A percentile compares a stretch with the other conserved stretches of the same genome.
Evolutionary conservation across 1,140 invertebrate genomes (phyloP).

Genomic region (Helicoverpa zea): DNA sequence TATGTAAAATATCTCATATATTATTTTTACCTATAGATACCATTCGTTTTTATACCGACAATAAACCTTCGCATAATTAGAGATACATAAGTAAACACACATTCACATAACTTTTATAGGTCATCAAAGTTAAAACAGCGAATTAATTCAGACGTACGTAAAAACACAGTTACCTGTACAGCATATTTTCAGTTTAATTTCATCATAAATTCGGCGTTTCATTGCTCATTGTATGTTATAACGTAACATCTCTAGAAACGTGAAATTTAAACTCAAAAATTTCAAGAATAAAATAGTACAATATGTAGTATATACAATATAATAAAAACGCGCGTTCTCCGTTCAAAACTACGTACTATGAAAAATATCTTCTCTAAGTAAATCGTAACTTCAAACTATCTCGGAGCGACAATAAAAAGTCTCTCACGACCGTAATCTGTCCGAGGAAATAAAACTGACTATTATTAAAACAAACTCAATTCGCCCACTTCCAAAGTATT

Average conservation of each 20-base stretch:
- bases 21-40: no score
- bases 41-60: no score
- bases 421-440: no score
- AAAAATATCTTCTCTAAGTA: no score
- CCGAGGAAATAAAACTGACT: neutral
- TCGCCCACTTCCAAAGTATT: neutral
- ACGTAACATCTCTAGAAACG: neutral
- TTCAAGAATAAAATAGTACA: no score
- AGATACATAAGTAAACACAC: slow-evolving; percentile 3
- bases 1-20: no score
- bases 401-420: no score
- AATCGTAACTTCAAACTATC: no score
- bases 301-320: no score
- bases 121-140: slow-evolving; percentile 15
- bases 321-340: no score
- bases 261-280: no score
- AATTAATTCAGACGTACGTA: slow-evolving; percentile 11
- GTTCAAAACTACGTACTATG: no score
- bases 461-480: neutral
- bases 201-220: slow-evolving; percentile 12
- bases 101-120: slow-evolving; percentile 13
- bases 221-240: neutral
- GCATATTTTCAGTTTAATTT: slow-evolving; percentile 24
- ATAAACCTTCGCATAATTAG: neutral
- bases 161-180: slow-evolving; percentile 8